Conservation (phyloP, 2,888 invertebrate species). For the Hemicrepidius hirtus region DNA sequence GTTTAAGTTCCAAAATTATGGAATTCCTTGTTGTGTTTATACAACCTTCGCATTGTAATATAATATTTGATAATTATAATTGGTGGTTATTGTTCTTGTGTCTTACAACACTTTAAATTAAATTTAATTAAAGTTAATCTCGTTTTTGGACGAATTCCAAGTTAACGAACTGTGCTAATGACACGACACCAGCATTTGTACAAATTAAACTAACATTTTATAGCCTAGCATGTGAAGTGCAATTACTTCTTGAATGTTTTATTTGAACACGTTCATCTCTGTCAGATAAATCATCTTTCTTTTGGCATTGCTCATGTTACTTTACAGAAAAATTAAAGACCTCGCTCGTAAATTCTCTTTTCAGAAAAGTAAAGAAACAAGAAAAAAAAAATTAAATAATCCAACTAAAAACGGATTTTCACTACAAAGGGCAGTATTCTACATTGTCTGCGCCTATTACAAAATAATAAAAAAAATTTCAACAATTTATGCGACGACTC, state of each 20-base stretch:
- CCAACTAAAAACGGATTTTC: no score
- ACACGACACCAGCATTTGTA: conserved; percentile 33
- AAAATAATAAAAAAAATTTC: no score
- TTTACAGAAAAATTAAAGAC: background rate
- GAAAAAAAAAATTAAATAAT: conserved; percentile 1
- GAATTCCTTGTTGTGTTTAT: conserved; percentile 2
- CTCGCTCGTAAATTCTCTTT: background rate
- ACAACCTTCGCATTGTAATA: background rate
- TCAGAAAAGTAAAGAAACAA: background rate
- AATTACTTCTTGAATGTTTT: conserved; percentile 30
- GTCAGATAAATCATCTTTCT: conserved; percentile 19
- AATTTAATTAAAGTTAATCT: conserved; percentile 38
- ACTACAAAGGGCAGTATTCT: no score
- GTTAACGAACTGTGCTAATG: conserved; percentile 35
- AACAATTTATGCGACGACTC: no score
- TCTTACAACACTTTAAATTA: conserved; percentile 17
- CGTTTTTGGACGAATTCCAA: conserved; percentile 31
- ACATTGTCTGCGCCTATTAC: no score
- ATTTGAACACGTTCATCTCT: conserved; percentile 11
- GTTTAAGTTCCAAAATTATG: background rate
- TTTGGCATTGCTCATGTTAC: background rate
- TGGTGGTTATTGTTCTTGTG: conserved; percentile 20
- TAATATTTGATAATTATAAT: conserved; percentile 28
- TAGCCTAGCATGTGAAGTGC: conserved; percentile 12
- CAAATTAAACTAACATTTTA: conserved; percentile 29